Conservation (phyloP, 2,113 vertebrate species). For the Acrocephalus kingi region DNA sequence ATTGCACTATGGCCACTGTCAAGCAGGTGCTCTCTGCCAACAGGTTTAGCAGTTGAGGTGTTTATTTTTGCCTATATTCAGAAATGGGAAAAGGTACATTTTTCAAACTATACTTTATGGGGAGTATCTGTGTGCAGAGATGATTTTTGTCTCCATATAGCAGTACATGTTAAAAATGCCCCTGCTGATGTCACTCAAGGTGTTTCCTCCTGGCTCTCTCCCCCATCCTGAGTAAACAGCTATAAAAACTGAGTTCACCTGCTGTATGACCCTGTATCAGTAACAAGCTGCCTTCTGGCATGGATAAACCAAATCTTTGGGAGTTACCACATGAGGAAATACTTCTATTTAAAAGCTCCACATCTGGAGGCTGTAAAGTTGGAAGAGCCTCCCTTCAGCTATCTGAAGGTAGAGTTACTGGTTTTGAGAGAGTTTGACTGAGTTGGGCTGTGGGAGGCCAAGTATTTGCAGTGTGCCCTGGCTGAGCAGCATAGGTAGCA, state of each 20-base stretch:
- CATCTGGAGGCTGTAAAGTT: not conserved
- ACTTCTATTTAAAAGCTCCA: accelerated
- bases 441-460: not conserved
- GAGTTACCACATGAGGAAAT: not conserved
- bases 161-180: not conserved
- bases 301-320: not conserved
- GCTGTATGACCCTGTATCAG: not conserved
- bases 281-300: not conserved
- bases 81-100: not conserved
- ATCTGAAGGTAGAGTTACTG: not conserved
- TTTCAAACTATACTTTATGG: not conserved
- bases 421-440: not conserved
- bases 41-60: not conserved
- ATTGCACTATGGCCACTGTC: not conserved
- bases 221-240: not conserved
- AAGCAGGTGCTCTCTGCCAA: not conserved
- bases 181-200: not conserved
- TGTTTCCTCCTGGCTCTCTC: not conserved
- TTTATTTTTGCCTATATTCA: not conserved
- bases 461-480: not conserved
- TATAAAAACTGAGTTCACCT: not conserved
- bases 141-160: not conserved
- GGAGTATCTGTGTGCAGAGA: not conserved
- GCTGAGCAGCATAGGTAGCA: not conserved
- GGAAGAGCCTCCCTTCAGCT: not conserved